Evolutionary conservation across 1,140 invertebrate species (phyloP), one percentile per base, ranked within the genome.

Genomic region (Acromyrmex charruanus): DNA sequence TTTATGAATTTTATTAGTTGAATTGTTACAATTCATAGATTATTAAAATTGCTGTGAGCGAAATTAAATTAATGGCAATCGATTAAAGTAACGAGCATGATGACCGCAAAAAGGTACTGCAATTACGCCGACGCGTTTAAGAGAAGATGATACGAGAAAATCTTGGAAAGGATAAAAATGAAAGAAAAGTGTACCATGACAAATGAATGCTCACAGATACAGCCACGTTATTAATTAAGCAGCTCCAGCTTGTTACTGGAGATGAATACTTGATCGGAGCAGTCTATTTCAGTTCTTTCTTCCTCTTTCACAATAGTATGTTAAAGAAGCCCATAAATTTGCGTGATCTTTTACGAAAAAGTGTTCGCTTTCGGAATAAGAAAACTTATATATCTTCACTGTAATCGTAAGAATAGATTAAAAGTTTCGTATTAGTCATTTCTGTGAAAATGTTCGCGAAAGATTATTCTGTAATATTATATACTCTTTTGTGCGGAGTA

Each of bases 191-290:
- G 35, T 12, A 66, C 14, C 61, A 3, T n/a, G 44, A 44, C 10
- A 49, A 49, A 79, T 79, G 25, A 66, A 53, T 79, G 28, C 28
- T 39, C 59, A 51, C 51, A 25, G 18, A 66, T 79, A 53, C 18
- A 66, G 44, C 49, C 18, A 79, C 39, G 25, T 66, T 79, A 79
- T 79, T 79, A 66, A 79, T 79, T 79, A 79, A 79, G 58, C 44
- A 79, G 28, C 7, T 65, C 25, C 18, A 65, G 39, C 35, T 35
- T 77, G 16, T 65, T 79, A 25, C 25, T 28, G 44, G 18, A 65
- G 44, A 79, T 66, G 44, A 79, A 79, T 79, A 79, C 16, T 79
- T 79, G 75, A 79, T 79, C 66, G 61, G 44, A 79, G 28, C 44
- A 28, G 28, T 66, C 28, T 18, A 51, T 79, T 63, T 39, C 28